Base-by-base conservation (phyloP, 2,888 invertebrate genomes). In the Andrena minutula region DNA sequence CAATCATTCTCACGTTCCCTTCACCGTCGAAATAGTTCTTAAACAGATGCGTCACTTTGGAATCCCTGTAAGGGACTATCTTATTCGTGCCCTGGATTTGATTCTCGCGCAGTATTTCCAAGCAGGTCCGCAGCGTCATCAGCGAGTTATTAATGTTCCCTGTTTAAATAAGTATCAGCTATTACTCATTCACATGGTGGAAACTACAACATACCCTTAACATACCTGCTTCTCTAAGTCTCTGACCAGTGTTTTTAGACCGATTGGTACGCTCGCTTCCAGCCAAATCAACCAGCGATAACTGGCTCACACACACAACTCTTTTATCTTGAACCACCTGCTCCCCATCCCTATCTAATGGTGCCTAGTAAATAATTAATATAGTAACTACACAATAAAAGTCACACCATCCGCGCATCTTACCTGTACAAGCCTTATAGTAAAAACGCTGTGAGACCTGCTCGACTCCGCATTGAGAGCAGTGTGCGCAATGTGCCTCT, bases 21-120 rank as follows among this genome's bases (percentile, higher is more conserved):
- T 99, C 98, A 0, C 99, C 99, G 93, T 99, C 99, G 93, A 99
- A 99, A 94, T 97, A 99, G 93, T 98, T 99, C 93, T 99, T 99
- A 94, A 99, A 99, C 75, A 99, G 95, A 94, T 98, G 98, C 0
- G 99, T 99, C 12, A 99, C 95, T 90, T 98, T 98, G 0, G 98
- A 97, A 91, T 99, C 99, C 35, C 99, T 95, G 93, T 99, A 99
- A 0, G 99, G 99, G 0, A 99, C 98, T 94, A 98, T 96, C 93
- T 97, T 97, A 75, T 95, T 96, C 0, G 95, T 94, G 12, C 95
- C 95, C 23, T 94, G 95, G 12, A 95, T 94, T 92, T 99, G 99
- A 93, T 99, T 99, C 90, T 99, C 99, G 63, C 99, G 94, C 83
- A 99, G 94, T 51, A 96, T 96, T 93, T 99, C 99, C 89, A 99